Percentiles rank a stretch among this genome's conserved stretches.
phyloP scores from a whole-genome alignment of 2,888 invertebrate species.

The Lasius fuliginosus region DNA sequence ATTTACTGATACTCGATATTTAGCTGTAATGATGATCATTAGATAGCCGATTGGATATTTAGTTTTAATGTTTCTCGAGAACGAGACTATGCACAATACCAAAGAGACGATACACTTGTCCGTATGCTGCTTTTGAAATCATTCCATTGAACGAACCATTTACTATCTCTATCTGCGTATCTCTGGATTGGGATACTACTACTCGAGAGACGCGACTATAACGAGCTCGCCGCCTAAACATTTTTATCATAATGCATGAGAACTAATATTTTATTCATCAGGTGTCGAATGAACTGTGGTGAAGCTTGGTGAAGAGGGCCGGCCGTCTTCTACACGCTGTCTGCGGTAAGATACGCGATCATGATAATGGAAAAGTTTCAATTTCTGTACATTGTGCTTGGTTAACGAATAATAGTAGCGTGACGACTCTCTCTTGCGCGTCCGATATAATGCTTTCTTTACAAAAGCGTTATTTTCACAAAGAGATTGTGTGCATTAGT shows the following conservation, averaged over 20 bases:
- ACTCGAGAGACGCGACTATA: constrained; percentile 46
- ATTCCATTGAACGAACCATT: constrained; percentile 48
- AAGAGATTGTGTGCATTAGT: background rate
- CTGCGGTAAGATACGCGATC: constrained; percentile 47
- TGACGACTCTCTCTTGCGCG: background rate
- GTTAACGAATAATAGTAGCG: constrained; percentile 10
- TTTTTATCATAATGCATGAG: constrained; percentile 60
- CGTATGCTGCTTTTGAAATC: constrained; percentile 57
- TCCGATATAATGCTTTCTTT: background rate
- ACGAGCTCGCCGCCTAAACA: constrained; percentile 53
- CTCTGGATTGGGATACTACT: constrained; percentile 27
- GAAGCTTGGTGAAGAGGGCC: constrained; percentile 33
- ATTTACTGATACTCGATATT: constrained; percentile 37
- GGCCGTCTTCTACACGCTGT: constrained; percentile 10
- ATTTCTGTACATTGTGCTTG: constrained; percentile 12
- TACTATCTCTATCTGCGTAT: constrained; percentile 25
- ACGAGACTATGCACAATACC: constrained; percentile 58
- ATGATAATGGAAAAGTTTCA: constrained; percentile 24
- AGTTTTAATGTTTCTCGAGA: constrained; percentile 54
- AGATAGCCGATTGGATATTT: constrained; percentile 56
- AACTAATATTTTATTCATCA: constrained; percentile 64
- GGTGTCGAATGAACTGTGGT: constrained; percentile 45
- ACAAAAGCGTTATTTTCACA: background rate
- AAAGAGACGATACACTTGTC: constrained; percentile 49
- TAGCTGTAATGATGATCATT: constrained; percentile 53